Base-by-base conservation (phyloP, 2,113 vertebrate genomes). In the Ranitomeya variabilis region DNA sequence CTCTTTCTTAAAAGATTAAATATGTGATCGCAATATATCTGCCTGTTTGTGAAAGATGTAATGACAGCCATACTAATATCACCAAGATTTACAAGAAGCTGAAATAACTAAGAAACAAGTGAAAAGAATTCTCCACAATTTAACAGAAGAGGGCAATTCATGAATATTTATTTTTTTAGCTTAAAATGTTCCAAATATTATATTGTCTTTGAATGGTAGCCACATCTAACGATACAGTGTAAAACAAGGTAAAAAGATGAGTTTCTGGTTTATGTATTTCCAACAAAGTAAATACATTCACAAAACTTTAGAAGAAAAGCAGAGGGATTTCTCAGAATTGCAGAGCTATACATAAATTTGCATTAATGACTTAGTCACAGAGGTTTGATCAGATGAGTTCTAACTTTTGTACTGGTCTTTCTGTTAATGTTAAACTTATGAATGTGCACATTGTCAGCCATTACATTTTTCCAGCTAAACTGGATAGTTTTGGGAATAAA, bases 341-440 rank as follows among this genome's bases (percentile, higher is more conserved):
- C 73, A 52, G 73, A 8, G 31, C 73, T 76, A 76, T 76, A 76
- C 73, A 76, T 76, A 76, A 76, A 76, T 76, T 76, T 76, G 45
- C 45, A 76, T 76, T 76, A 76, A 76, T 76, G 73, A 52, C 45
- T 51, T 52, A 52, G 73, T 76, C 73, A 19, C 73, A 76, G 73
- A 51, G 31, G 73, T 76, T 51, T 52, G 18, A 76, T 52, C 73
- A 76, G 73, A 51, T 51, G 73, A 15, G 19, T 51, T 76, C 73
- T 16, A 76, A 52, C 45, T 51, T 51, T 52, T 76, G 73, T 52
- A 51, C 11, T 76, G 18, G 73, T 76, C 26, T 71, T 45, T 76
- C 45, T 21, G 37, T 52, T 76, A 76, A 45, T 21, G 52, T 76
- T 76, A 76, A 52, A 76, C 45, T 51, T 76, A 52, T 51, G 51